Evolutionary conservation across 1,140 invertebrate species (phyloP), one percentile per base, ranked within the genome.

Genomic region (Sarcophaga bullata): DNA sequence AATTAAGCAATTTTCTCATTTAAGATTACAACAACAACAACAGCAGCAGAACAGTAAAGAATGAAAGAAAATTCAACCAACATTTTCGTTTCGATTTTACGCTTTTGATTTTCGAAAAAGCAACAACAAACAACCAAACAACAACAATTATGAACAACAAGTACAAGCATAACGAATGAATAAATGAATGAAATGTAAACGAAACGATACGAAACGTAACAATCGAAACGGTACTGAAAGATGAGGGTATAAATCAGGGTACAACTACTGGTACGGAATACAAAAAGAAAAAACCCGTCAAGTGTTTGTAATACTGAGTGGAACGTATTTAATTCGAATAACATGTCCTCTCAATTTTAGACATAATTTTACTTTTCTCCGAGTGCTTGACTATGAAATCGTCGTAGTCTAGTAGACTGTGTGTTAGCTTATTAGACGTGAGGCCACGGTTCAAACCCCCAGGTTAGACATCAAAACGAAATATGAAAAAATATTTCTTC

Each of bases 101-200:
- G 62, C 62, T 68, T 68, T 68, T 68, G 62, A 68, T 68, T 68
- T 68, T 68, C 19, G n/a, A 68, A 68, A 37, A 68, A 17, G 54
- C 54, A 58, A 11, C n/a, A 58, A 58, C 8, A 58, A 58, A 58
- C 13, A 13, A 10, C 1, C n/a, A 68, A 68, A 37, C 25, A 37
- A 37, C 17, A 17, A n/a, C 54, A 58, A 11, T 58, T 15, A 58
- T 6, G 13, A 6, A 58, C 13, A 13, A 10, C 0, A 37, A 4
- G 19, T 19, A 19, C 62, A 68, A n/a, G n/a, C 6, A 19, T 68
- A 6, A 11, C 11, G 54, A 58, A 58, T 13, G 25, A 37, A 37
- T 37, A 37, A 58, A 13, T 11, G 17, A 68, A 68, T 68, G n/a
- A 68, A 68, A 68, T 68, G 62, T 19, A 15, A 15, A 58, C 54